Conservation (phyloP, 2,888 invertebrate species). For the Azorinus chamasolen region DNA sequence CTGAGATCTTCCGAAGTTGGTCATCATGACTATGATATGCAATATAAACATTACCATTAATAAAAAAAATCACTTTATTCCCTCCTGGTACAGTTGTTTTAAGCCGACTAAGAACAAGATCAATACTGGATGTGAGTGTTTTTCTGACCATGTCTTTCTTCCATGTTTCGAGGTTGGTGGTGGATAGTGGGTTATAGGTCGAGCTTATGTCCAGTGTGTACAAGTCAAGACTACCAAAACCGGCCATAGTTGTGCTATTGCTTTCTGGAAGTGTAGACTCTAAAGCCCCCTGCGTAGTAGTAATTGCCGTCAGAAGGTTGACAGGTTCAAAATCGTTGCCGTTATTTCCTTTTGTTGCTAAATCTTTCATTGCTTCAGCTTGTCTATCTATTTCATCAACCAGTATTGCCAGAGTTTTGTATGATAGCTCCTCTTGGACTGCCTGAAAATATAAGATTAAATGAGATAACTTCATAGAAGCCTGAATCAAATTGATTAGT, state of each 20-base stretch:
- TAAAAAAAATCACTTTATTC: background rate
- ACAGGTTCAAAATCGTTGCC: slow-evolving; percentile 61
- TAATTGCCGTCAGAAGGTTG: slow-evolving; percentile 60
- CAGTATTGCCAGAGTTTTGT: slow-evolving; percentile 42
- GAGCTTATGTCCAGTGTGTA: slow-evolving; percentile 54
- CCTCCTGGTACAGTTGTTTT: slow-evolving; percentile 67
- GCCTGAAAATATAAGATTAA: slow-evolving; percentile 65
- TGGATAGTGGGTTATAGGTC: slow-evolving; percentile 18
- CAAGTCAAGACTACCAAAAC: slow-evolving; percentile 31
- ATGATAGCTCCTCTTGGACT: slow-evolving; percentile 67
- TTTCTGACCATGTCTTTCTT: slow-evolving; percentile 55
- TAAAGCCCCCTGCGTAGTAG: slow-evolving; percentile 66
- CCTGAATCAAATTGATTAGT: no score
- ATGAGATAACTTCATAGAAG: no score
- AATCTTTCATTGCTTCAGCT: slow-evolving; percentile 35
- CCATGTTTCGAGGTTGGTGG: slow-evolving; percentile 46
- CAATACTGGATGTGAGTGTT: slow-evolving; percentile 55
- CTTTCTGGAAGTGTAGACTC: slow-evolving; percentile 53
- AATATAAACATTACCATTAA: no score
- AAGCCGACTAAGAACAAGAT: slow-evolving; percentile 63
- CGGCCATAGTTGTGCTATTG: slow-evolving; percentile 36
- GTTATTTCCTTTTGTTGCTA: slow-evolving; percentile 63
- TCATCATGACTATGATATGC: no score
- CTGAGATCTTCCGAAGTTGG: no score
- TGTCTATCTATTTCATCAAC: background rate